Evolutionary conservation across 2,888 invertebrate genomes (phyloP), one percentile per base, ranked within the genome.

Genomic region (Erannis defoliaria): DNA sequence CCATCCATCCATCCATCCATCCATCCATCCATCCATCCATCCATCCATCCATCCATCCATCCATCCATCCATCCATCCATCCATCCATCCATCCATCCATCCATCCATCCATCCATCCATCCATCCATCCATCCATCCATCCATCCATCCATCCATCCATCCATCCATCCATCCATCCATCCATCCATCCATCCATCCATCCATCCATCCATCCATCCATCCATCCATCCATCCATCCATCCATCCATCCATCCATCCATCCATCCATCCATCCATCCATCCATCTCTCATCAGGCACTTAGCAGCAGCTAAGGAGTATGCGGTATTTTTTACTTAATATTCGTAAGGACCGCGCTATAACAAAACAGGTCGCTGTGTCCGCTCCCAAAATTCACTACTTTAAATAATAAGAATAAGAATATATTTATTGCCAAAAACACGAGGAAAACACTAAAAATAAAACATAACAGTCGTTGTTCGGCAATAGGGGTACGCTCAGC

Each of bases 1-100:
- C 43, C 43, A 43, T 43, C 43, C 43, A 43, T 43, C 43, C 43
- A 43, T 43, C 43, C 43, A 43, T 43, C 43, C 43, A 43, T 43
- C 43, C 43, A 43, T 43, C 43, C 43, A 43, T 43, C 43, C 43
- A 43, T 43, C 43, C 43, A 43, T 43, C 43, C 43, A 43, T 43
- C 43, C 43, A 43, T 43, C 43, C 43, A 43, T 43, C 43, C 43
- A 43, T 43, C 43, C 43, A 43, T 43, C 43, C 43, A 43, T 43
- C 43, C 43, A 43, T 43, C 43, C 43, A 43, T 43, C 43, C 43
- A 43, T 43, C 43, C 43, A 43, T 43, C 43, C 43, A 43, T 43
- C 43, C 43, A 43, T 43, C 43, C 43, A 43, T 43, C 43, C 43
- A 43, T 43, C 43, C 43, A 43, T 43, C 43, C 43, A 43, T 43